These are phyloP conservation scores for Notolabrus celidotus DNA, from an alignment of 2,797 vertebrate genomes.

Conservation along the genomic window DNA sequence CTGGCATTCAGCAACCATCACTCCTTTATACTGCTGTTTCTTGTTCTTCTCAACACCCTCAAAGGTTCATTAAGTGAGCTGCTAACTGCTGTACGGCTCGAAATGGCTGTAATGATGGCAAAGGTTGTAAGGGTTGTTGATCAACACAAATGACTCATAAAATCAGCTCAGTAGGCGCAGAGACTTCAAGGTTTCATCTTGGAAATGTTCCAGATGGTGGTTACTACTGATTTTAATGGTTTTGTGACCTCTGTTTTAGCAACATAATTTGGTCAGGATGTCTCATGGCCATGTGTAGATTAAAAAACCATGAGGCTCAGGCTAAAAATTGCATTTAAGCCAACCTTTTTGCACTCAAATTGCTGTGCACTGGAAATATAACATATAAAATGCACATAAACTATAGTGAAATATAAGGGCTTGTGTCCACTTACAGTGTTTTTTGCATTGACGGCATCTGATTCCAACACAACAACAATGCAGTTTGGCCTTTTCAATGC, in stretches of 20 bases:
- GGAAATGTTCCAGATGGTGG: conserved; percentile 9
- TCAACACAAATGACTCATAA: conserved; percentile 70
- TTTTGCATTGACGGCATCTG: no score
- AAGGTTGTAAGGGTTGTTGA: conserved; percentile 73
- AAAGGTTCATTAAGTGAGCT: conserved; percentile 59
- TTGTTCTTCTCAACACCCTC: conserved; percentile 36
- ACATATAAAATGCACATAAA: not conserved
- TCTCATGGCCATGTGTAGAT: not conserved
- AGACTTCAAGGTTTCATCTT: conserved; percentile 17
- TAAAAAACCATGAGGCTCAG: not conserved
- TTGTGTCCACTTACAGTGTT: not conserved
- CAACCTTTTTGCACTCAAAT: not conserved
- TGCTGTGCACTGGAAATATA: not conserved
- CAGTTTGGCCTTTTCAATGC: no score
- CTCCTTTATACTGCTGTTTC: conserved; percentile 48
- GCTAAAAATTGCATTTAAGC: not conserved
- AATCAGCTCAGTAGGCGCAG: conserved; percentile 33
- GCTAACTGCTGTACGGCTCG: conserved; percentile 52
- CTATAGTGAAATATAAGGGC: not conserved
- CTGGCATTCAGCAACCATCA: conserved; percentile 56
- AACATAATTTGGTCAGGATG: conserved; percentile 6
- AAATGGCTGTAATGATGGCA: conserved; percentile 55
- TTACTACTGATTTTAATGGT: not conserved
- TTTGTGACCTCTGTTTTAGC: conserved; percentile 7
- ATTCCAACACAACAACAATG: no score